Percentiles rank a stretch among this genome's conserved stretches.
Evolutionary conservation across 2,888 invertebrate genomes (phyloP).

Genomic region (Pachydiplax longipennis): DNA sequence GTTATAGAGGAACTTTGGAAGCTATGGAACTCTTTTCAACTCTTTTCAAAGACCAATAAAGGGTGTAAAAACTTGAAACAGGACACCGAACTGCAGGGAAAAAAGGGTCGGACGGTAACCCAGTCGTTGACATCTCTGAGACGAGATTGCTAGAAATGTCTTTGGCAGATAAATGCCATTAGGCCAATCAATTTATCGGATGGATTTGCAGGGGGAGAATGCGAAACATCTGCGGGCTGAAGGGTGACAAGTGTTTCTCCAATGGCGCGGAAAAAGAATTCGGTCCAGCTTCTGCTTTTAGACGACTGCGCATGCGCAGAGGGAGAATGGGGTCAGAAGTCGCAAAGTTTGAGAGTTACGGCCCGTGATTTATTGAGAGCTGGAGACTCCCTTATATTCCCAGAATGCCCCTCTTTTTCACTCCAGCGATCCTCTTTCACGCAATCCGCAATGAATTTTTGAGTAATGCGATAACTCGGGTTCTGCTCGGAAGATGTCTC

Average conservation of each 20-base stretch:
- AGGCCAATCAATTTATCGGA: not conserved
- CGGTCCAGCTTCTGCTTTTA: constrained; percentile 4
- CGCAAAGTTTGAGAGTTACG: constrained; percentile 27
- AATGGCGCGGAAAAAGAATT: constrained; percentile 31
- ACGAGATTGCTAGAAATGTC: not conserved
- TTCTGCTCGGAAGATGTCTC: not conserved
- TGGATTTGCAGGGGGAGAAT: not conserved
- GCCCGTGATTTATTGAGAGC: constrained; percentile 38
- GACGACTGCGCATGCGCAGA: constrained; percentile 33
- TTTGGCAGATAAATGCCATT: not conserved
- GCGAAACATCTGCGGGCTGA: not conserved
- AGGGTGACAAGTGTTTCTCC: not conserved
- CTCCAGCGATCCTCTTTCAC: not conserved
- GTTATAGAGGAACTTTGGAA: no score
- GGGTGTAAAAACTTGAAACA: not conserved
- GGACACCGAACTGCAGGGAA: not conserved
- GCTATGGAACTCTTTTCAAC: no score
- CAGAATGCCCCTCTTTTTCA: constrained; percentile 34
- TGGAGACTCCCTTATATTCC: constrained; percentile 11
- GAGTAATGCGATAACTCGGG: not conserved
- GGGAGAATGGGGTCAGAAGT: constrained; percentile 29
- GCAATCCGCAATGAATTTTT: not conserved
- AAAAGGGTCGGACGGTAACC: not conserved
- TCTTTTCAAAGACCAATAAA: no score
- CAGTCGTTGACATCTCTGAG: not conserved